Evolutionary conservation across 1,140 invertebrate genomes (phyloP).

Genomic region (Lerema accius): DNA sequence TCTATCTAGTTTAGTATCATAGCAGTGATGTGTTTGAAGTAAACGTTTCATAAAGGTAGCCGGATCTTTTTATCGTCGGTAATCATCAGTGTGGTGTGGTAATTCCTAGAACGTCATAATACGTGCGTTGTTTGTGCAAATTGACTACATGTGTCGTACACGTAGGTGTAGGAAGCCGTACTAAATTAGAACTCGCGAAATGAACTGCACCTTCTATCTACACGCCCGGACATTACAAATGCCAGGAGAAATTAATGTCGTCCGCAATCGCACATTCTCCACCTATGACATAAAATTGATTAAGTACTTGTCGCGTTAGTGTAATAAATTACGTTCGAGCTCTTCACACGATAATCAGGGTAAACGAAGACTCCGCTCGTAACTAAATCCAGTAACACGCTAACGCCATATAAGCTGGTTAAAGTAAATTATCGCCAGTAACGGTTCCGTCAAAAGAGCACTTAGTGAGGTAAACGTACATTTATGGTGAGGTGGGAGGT

Average conservation of each 20-base stretch:
- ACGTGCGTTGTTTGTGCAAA: conserved; percentile 35
- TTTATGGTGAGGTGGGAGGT: conserved; percentile 31
- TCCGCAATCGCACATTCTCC: conserved; percentile 3
- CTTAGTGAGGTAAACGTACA: conserved; percentile 24
- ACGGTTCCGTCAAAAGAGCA: conserved; percentile 20
- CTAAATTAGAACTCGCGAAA: conserved; percentile 6
- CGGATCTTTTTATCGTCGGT: conserved; percentile 27
- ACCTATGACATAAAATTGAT: conserved; percentile 12
- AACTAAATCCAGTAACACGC: conserved; percentile 5
- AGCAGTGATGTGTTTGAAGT: too few species aligned
- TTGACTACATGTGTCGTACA: conserved; percentile 33
- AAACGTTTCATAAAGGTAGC: too few species aligned
- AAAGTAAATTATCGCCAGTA: conserved; percentile 26
- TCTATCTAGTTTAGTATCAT: too few species aligned
- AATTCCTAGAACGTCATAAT: conserved; percentile 41
- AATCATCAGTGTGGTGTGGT: conserved; percentile 27
- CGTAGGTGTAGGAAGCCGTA: background rate
- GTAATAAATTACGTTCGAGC: conserved; percentile 5
- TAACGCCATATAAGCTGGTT: conserved; percentile 9
- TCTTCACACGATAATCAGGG: conserved; percentile 3
- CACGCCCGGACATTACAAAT: conserved; percentile 24
- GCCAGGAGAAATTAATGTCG: conserved; percentile 8
- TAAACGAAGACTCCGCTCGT: background rate
- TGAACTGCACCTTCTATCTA: conserved; percentile 12
- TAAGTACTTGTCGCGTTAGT: conserved; percentile 16